phyloP scores from a whole-genome alignment of 2,113 vertebrate genomes.

The Heteronetta atricapilla region DNA sequence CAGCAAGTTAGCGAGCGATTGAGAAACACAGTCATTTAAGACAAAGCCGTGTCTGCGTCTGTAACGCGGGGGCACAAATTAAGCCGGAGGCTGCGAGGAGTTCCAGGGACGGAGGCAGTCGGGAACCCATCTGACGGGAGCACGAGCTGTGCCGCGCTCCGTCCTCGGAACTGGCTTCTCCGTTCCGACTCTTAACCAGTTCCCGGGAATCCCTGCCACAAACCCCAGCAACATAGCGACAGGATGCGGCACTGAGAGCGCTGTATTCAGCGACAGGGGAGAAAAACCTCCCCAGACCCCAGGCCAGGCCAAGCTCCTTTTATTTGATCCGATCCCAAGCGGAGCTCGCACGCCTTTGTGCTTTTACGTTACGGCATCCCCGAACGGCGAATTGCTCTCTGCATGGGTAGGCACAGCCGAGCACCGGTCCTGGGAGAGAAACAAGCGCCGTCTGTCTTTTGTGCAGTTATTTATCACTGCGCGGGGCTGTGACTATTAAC shows the following conservation, averaged over 20 bases:
- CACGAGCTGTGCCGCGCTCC: background rate
- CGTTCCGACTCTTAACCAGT: background rate
- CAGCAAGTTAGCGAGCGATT: rapidly evolving
- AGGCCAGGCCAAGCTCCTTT: background rate
- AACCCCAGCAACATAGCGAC: slow-evolving; percentile 42
- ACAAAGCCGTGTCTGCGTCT: background rate
- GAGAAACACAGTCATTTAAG: background rate
- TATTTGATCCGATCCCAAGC: slow-evolving; percentile 49
- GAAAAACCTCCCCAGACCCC: background rate
- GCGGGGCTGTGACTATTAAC: slow-evolving; percentile 66
- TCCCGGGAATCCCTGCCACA: background rate
- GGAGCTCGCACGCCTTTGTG: slow-evolving; percentile 63
- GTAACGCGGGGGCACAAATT: rapidly evolving
- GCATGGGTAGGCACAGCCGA: slow-evolving; percentile 38
- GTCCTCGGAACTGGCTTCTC: background rate
- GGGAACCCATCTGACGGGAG: background rate
- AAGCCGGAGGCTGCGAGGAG: background rate
- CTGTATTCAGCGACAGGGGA: background rate
- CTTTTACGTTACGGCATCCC: slow-evolving; percentile 65
- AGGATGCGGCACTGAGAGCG: background rate
- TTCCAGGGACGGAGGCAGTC: rapidly evolving
- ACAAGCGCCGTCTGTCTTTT: background rate
- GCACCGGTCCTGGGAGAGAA: slow-evolving; percentile 38
- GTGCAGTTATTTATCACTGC: slow-evolving; percentile 59
- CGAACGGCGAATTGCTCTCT: slow-evolving; percentile 61